Evolutionary conservation across 2,113 vertebrate genomes (phyloP).

Genomic region (Trematomus loennbergii): DNA sequence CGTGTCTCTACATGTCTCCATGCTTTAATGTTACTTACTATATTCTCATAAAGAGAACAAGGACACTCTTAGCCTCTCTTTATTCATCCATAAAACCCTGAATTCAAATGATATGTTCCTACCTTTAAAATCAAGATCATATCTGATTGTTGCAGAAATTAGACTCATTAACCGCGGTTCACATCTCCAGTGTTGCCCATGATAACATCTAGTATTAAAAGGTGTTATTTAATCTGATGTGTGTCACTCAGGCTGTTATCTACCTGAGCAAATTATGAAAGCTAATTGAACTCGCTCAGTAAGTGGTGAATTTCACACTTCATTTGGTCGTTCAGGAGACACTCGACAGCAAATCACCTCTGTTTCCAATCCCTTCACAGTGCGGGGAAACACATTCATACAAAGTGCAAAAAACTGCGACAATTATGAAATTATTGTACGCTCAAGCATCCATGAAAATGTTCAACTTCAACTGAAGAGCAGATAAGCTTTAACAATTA

Average conservation of each 20-base stretch:
- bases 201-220: conserved; percentile 30
- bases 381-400: conserved; percentile 9
- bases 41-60: no score
- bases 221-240: conserved; percentile 32
- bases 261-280: conserved; percentile 65
- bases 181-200: neutral
- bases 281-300: conserved; percentile 65
- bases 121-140: conserved; percentile 32
- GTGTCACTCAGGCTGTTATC: conserved; percentile 46
- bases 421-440: neutral
- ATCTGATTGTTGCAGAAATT: conserved; percentile 27
- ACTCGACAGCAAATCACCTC: conserved; percentile 58
- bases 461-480: neutral
- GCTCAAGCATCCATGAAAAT: conserved; percentile 2
- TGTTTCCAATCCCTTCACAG: conserved; percentile 45
- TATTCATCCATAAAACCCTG: conserved; percentile 47
- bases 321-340: conserved; percentile 62
- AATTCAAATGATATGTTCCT: conserved; percentile 37
- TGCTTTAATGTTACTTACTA: no score
- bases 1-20: no score
- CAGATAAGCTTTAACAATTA: neutral
- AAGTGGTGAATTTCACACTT: conserved; percentile 69
- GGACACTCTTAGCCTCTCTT: no score
- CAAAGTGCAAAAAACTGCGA: neutral
- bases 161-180: conserved; percentile 6